Conservation (phyloP, 2,797 vertebrate genomes). For the Pteronotus mesoamericanus region DNA sequence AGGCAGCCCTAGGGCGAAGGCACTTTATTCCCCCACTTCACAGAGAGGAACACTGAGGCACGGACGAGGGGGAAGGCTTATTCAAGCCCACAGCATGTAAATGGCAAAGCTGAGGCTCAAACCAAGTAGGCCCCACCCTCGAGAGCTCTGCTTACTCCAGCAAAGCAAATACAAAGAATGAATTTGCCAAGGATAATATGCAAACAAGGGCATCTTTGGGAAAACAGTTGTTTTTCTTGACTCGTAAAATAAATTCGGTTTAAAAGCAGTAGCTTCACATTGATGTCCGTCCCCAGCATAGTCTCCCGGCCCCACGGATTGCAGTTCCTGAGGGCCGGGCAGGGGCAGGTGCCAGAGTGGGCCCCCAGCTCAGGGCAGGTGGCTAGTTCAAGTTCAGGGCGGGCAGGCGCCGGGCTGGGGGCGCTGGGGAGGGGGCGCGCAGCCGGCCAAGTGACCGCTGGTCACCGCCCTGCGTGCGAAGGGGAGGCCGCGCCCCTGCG, state of each 20-base stretch:
- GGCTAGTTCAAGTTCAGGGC: background rate
- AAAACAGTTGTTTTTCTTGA: background rate
- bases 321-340: too few species aligned
- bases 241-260: background rate
- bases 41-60: background rate
- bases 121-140: background rate
- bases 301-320: rapidly evolving
- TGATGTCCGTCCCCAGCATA: rapidly evolving
- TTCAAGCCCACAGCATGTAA: background rate
- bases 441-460: background rate
- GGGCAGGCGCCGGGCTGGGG: background rate
- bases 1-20: background rate
- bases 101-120: background rate
- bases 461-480: constrained; percentile 49
- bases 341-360: background rate
- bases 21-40: background rate
- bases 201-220: background rate
- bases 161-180: background rate
- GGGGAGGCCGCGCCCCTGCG: constrained; percentile 56
- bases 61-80: background rate
- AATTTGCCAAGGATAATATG: background rate
- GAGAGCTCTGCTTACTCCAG: background rate
- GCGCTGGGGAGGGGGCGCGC: background rate
- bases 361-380: background rate
- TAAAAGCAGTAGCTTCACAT: background rate